These are phyloP conservation scores for Cuculus canorus DNA, from an alignment of 2,797 vertebrate genomes.

Conservation along the genomic window DNA sequence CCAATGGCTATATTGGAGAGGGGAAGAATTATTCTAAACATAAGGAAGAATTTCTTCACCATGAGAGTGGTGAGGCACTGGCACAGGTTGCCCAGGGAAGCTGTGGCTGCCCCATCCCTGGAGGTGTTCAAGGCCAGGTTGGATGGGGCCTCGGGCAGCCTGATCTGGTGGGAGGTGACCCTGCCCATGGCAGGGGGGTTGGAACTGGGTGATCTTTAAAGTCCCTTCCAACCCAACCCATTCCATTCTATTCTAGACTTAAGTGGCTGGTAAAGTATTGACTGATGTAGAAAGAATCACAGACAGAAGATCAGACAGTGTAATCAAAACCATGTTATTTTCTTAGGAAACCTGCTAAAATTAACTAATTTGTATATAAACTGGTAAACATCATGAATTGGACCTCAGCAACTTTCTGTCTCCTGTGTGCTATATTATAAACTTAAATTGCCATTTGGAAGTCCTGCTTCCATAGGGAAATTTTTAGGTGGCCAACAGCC, in stretches of 20 bases:
- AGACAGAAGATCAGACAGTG: not conserved
- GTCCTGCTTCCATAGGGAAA: not conserved
- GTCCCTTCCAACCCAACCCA: too few relatives aligned
- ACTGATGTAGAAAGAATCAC: not conserved
- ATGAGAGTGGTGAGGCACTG: too few relatives aligned
- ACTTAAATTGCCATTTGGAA: not conserved
- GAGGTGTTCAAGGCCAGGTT: too few relatives aligned
- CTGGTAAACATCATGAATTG: not conserved
- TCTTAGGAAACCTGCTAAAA: slow-evolving; percentile 28
- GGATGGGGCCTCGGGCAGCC: too few relatives aligned
- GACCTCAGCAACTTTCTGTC: not conserved
- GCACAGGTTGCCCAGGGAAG: too few relatives aligned
- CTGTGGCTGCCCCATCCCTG: too few relatives aligned
- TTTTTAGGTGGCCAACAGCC: not conserved
- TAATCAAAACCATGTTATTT: not conserved
- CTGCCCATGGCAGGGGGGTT: too few relatives aligned
- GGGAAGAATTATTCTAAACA: too few relatives aligned
- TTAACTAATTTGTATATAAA: not conserved
- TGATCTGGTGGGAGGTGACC: too few relatives aligned
- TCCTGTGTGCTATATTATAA: not conserved
- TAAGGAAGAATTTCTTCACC: too few relatives aligned
- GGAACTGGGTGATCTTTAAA: too few relatives aligned
- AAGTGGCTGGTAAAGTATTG: not conserved
- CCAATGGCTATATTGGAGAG: too few relatives aligned
- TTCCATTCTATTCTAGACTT: not conserved